phyloP scores from a whole-genome alignment of 2,888 invertebrate genomes.

The Epinotia bilunana region DNA sequence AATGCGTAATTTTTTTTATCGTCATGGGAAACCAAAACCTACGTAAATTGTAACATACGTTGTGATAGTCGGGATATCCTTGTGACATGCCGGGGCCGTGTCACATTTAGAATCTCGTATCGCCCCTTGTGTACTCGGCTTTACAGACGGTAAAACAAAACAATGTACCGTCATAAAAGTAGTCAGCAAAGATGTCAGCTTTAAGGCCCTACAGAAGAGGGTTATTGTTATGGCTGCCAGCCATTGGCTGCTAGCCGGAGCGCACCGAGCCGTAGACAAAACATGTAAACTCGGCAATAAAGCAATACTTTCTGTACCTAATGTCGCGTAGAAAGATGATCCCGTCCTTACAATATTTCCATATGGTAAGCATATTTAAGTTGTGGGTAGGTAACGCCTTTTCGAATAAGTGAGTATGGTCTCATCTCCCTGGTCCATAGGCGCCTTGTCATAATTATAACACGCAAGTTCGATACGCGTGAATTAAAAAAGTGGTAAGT shows the following conservation, averaged over 20 bases:
- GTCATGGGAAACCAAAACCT: too few relatives aligned
- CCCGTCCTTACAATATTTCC: not conserved
- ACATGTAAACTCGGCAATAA: constrained; percentile 1
- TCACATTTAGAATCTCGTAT: not conserved
- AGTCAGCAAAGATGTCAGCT: constrained; percentile 10
- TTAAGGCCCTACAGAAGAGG: constrained; percentile 13
- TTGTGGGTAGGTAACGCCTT: too few relatives aligned
- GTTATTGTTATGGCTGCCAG: constrained; percentile 16
- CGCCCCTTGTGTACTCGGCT: not conserved
- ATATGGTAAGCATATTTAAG: too few relatives aligned
- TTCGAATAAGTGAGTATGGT: too few relatives aligned
- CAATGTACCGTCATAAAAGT: constrained; percentile 6
- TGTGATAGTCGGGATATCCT: too few relatives aligned
- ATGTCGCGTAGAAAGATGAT: not conserved
- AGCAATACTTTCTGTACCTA: not conserved
- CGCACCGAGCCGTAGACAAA: not conserved
- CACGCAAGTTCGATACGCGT: too few relatives aligned
- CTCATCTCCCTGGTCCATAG: too few relatives aligned
- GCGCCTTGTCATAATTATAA: too few relatives aligned
- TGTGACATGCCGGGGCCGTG: too few relatives aligned
- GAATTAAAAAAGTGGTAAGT: too few relatives aligned
- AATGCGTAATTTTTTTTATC: too few relatives aligned
- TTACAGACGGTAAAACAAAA: constrained; percentile 18
- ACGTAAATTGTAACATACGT: too few relatives aligned
- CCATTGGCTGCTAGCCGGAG: not conserved